Conservation (phyloP, 2,888 invertebrate species). For the Zeuzera pyrina region DNA sequence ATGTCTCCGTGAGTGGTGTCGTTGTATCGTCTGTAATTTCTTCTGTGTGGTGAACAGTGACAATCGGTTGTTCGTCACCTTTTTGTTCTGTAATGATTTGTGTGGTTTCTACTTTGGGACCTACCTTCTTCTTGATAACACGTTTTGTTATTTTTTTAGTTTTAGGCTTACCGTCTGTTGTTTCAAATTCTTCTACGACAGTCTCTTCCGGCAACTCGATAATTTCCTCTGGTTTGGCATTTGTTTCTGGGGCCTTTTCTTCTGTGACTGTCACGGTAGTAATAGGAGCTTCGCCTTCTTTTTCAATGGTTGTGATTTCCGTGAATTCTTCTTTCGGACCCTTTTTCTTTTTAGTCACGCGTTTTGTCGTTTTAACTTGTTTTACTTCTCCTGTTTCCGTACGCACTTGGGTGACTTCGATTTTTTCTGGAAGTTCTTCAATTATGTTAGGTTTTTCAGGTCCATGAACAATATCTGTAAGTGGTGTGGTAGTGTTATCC, state of each 20-base stretch:
- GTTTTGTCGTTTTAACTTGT: slow-evolving; percentile 22
- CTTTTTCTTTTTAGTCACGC: slow-evolving; percentile 20
- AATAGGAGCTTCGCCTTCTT: slow-evolving; percentile 38
- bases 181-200: slow-evolving; percentile 6
- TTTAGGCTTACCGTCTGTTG: slow-evolving; percentile 14
- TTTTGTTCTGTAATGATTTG: slow-evolving; percentile 35
- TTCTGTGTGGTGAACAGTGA: slow-evolving; percentile 37
- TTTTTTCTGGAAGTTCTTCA: slow-evolving; percentile 5
- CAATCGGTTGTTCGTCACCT: slow-evolving; percentile 21
- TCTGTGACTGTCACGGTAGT: slow-evolving; percentile 24
- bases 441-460: slow-evolving; percentile 2
- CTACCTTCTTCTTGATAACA: slow-evolving; percentile 46
- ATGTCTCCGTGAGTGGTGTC: slow-evolving; percentile 14
- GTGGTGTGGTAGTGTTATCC: slow-evolving; percentile 13
- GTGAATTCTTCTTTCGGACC: slow-evolving; percentile 10
- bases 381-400: slow-evolving; percentile 17
- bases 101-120: slow-evolving; percentile 30
- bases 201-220: slow-evolving; percentile 16
- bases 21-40: slow-evolving; percentile 25
- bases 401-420: slow-evolving; percentile 2
- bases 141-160: slow-evolving; percentile 29
- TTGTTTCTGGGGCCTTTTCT: slow-evolving; percentile 20
- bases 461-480: slow-evolving; percentile 2
- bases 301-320: slow-evolving; percentile 19
- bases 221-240: slow-evolving; percentile 15